Evolutionary conservation across 2,888 invertebrate species (phyloP), one percentile per base, ranked within the genome.

Genomic region (Geophilus truncorum): DNA sequence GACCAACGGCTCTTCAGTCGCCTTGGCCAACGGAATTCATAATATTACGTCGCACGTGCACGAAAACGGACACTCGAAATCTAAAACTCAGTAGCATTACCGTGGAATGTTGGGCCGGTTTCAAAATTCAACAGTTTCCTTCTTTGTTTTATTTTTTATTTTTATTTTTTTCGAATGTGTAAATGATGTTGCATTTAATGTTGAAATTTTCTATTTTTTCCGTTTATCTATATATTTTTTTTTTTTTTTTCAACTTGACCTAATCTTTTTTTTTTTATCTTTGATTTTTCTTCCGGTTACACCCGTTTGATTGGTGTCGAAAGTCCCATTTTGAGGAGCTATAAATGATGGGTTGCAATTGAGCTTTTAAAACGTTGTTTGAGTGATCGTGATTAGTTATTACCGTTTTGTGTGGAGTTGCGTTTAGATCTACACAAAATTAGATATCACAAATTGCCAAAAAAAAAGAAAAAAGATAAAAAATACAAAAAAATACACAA

Each of bases 51-150:
- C 30, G 21, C 32, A 77, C 34, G 77, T 32, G 21, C 32, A 77
- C 18, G 77, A 77, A 77, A 77, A 77, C n/a, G 77, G 77, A 21
- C 77, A 77, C 30, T 21, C 32, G 5, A 77, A 77, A 32, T 28
- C n/a, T 15, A 51, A 51, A 51, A n/a, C 51, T 15, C 51, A 51
- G 4, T 51, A 51, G 51, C n/a, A n/a, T n/a, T n/a, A n/a, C n/a
- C n/a, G n/a, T n/a, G n/a, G n/a, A n/a, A n/a, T n/a, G n/a, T n/a
- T n/a, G n/a, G n/a, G n/a, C n/a, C n/a, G n/a, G n/a, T n/a, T n/a
- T n/a, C n/a, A n/a, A n/a, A n/a, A n/a, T n/a, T n/a, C n/a, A n/a
- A n/a, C n/a, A n/a, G n/a, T n/a, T n/a, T n/a, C n/a, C n/a, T n/a
- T n/a, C n/a, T n/a, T n/a, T n/a, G n/a, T n/a, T n/a, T n/a, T n/a